Percentiles rank a stretch among this genome's conserved stretches.
Conservation (phyloP, 92 coral and sea anemone species). For the Parazoanthus atlanticus region DNA sequence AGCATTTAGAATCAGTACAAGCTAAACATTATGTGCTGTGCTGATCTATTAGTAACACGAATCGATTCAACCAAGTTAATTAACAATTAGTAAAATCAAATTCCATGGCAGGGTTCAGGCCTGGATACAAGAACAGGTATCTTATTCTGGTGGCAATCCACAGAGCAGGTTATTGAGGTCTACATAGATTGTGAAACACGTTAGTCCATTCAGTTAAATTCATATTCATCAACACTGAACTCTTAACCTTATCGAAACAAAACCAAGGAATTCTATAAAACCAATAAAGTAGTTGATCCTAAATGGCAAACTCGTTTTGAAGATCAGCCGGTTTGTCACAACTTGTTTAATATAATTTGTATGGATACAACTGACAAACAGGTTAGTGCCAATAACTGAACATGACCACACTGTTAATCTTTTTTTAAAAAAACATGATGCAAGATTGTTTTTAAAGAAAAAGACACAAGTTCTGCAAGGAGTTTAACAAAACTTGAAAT, state of each 20-base stretch:
- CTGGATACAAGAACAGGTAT: conserved; percentile 30
- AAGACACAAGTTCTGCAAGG: too few species aligned
- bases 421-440: too few species aligned
- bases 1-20: neutral
- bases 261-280: neutral
- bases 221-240: too few species aligned
- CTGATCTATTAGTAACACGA: neutral
- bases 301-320: neutral
- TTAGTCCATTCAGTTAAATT: neutral
- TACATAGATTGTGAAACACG: neutral
- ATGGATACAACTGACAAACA: too few species aligned
- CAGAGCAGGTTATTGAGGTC: conserved; percentile 19
- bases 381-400: too few species aligned
- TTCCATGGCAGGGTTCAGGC: conserved; percentile 45
- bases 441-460: too few species aligned
- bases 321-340: neutral
- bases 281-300: neutral
- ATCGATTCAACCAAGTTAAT: conserved; percentile 24
- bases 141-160: neutral
- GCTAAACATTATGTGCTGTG: conserved; percentile 7
- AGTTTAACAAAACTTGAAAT: too few species aligned
- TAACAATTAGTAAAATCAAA: conserved; percentile 27
- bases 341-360: too few species aligned
- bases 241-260: neutral
- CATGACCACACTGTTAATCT: too few species aligned